phyloP scores from a whole-genome alignment of 2,888 invertebrate genomes.

The Scaptomyza tumidula region DNA sequence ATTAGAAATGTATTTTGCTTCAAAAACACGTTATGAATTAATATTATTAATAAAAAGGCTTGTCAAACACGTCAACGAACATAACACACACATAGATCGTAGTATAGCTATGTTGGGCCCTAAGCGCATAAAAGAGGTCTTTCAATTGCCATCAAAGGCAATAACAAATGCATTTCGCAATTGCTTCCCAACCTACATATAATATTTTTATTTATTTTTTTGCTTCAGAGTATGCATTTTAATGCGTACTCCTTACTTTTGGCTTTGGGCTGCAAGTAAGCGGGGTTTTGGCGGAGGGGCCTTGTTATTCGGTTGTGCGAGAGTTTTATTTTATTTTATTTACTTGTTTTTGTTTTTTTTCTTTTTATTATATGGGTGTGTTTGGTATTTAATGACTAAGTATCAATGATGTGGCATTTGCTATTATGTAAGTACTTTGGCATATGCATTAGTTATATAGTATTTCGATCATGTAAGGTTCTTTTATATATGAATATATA shows the following conservation, averaged over 20 bases:
- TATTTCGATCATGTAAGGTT: constrained; percentile 46
- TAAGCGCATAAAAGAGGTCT: constrained; percentile 56
- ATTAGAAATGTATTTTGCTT: constrained; percentile 18
- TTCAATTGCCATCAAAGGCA: constrained; percentile 25
- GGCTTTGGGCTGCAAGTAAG: constrained; percentile 77
- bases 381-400: constrained; percentile 28
- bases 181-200: constrained; percentile 42
- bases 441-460: constrained; percentile 45
- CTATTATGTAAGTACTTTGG: constrained; percentile 43
- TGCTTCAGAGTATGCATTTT: constrained; percentile 16
- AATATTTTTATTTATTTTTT: too few species aligned
- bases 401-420: constrained; percentile 54
- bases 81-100: constrained; percentile 28
- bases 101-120: constrained; percentile 74
- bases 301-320: constrained; percentile 23
- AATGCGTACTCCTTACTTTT: constrained; percentile 38
- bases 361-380: constrained; percentile 1
- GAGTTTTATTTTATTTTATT: constrained; percentile 2
- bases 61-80: constrained; percentile 46
- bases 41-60: constrained; percentile 35
- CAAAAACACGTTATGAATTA: constrained; percentile 3
- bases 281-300: constrained; percentile 8
- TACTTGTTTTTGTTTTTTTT: background rate
- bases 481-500: constrained; percentile 6
- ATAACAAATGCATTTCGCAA: constrained; percentile 30